Base-by-base conservation (phyloP, 1,140 invertebrate species). In the Samia ricini region DNA sequence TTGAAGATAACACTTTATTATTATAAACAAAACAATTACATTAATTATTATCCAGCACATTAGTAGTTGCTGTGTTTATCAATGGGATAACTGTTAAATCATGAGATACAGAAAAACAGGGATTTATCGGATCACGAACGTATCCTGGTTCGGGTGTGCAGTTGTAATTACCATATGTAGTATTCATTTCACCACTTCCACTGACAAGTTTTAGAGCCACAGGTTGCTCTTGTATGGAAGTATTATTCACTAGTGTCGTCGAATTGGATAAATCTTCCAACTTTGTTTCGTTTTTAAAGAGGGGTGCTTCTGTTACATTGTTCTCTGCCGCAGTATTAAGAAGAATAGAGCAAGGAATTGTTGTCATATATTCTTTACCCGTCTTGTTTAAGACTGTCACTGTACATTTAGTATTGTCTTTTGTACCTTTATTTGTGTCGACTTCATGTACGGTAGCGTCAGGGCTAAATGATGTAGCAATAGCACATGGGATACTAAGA, bases 401-500 rank as follows among this genome's bases (percentile, higher is more conserved):
- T 1, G 72, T 89, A 65, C 90, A 91, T 77, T 89, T 89, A 3
- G 86, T 88, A 23, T 81, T 83, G 60, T 86, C 82, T 0, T 71
- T 68, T 21, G 63, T 64, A 61, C 76, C 76, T 26, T 77, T 68
- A 57, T 69, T 74, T 24, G 69, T 60, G 51, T 68, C 66, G 3
- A 70, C 70, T 48, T 85, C 77, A 63, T 90, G 85, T 6, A 86
- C 78, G 63, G 88, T 72, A 24, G 86, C 80, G 54, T 90, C 83
- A 0, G 89, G 85, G 19, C 81, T 81, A 69, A 91, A 91, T 18
- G 90, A 91, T 22, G 90, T 88, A 60, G 89, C 90, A 20, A 91
- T 91, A 23, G 90, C 80, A 72, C 90, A 91, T 33, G 90, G 90
- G 67, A 91, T 91, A 10, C 81, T 83, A 48, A 90, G 68, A 20